Conservation (phyloP, 2,888 invertebrate genomes). For the Cantharis nigra region DNA sequence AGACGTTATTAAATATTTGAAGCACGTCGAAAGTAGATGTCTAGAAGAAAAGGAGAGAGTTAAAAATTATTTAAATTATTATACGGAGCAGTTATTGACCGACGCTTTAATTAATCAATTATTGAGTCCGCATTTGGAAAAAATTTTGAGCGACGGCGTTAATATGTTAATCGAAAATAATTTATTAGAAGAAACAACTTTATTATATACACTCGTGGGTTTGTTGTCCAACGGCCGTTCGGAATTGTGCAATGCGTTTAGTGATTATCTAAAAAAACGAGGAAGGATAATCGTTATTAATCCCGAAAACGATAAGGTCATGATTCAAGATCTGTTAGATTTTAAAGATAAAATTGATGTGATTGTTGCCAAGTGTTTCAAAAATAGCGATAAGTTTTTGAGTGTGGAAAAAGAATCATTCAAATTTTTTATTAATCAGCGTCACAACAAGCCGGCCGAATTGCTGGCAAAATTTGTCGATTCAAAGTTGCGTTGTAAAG, state of each 20-base stretch:
- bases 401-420: conserved; percentile 93
- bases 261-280: conserved; percentile 90
- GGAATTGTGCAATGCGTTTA: conserved; percentile 85
- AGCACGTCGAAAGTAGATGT: conserved; percentile 87
- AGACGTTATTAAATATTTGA: conserved; percentile 74
- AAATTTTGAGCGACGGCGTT: conserved; percentile 87
- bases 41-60: conserved; percentile 89
- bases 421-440: conserved; percentile 93
- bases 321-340: conserved; percentile 92
- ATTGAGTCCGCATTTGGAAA: conserved; percentile 82
- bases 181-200: conserved; percentile 78
- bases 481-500: conserved; percentile 89
- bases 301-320: conserved; percentile 87
- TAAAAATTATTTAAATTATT: conserved; percentile 85
- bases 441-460: conserved; percentile 96
- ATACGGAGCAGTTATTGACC: conserved; percentile 82
- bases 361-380: conserved; percentile 86
- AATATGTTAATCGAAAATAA: conserved; percentile 87
- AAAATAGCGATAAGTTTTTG: conserved; percentile 85
- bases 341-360: conserved; percentile 96
- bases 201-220: conserved; percentile 83
- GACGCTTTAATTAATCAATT: conserved; percentile 89
- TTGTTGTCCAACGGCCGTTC: conserved; percentile 85
- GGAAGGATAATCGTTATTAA: conserved; percentile 92
- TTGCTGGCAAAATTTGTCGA: conserved; percentile 98